phyloP scores from a whole-genome alignment of 2,113 vertebrate species.

The Tympanuchus pallidicinctus region DNA sequence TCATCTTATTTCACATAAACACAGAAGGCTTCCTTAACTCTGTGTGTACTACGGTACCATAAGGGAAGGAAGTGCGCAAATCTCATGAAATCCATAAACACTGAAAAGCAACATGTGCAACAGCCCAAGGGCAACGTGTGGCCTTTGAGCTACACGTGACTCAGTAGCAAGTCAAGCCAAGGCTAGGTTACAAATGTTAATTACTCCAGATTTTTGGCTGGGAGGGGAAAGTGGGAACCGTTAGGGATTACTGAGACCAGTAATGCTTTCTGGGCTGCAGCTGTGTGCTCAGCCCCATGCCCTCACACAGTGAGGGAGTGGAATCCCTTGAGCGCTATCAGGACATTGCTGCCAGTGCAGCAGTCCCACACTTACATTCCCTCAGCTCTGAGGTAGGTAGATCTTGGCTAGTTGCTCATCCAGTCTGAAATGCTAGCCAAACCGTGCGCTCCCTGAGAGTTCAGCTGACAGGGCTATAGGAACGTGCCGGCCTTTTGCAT shows the following conservation, averaged over 20 bases:
- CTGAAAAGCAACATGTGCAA: not conserved
- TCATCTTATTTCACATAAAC: not conserved
- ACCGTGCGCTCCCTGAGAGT: not conserved
- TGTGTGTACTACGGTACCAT: not conserved
- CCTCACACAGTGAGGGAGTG: not conserved
- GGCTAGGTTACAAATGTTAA: not conserved
- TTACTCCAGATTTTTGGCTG: not conserved
- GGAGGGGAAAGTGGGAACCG: not conserved
- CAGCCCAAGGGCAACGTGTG: not conserved
- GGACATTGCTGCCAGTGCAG: not conserved
- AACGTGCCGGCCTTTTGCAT: not conserved
- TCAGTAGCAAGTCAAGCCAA: not conserved
- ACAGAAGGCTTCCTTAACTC: not conserved
- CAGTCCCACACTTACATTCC: not conserved
- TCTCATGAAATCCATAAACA: not conserved
- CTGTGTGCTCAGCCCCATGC: conserved; percentile 3
- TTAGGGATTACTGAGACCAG: not conserved
- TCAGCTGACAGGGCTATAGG: not conserved
- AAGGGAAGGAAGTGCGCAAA: not conserved
- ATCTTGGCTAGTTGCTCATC: not conserved
- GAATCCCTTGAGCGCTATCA: not conserved
- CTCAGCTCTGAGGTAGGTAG: not conserved
- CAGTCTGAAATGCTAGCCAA: not conserved
- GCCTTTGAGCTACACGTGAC: not conserved
- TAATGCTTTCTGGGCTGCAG: not conserved